Percentiles rank a stretch among this genome's conserved stretches.
phyloP scores from a whole-genome alignment of 2,113 vertebrate species.

The Proterorhinus semilunaris region DNA sequence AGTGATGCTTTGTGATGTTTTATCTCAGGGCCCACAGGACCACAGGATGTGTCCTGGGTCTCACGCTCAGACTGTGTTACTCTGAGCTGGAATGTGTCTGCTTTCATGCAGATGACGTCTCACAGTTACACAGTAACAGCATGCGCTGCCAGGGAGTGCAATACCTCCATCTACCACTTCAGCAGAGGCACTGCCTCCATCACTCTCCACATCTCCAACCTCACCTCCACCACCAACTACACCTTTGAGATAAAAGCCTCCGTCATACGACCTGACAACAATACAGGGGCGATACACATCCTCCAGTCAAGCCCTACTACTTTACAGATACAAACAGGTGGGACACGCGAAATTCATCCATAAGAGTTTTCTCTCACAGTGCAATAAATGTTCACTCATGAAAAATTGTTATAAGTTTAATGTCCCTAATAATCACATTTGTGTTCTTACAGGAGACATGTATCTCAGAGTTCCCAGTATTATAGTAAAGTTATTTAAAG shows the following conservation, averaged over 20 bases:
- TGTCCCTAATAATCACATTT: not conserved
- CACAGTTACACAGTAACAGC: slow-evolving; percentile 48
- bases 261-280: slow-evolving; percentile 12
- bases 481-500: slow-evolving; percentile 14
- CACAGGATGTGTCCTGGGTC: slow-evolving; percentile 14
- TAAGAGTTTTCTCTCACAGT: not conserved
- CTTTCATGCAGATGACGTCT: slow-evolving; percentile 38
- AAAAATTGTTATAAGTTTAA: no score
- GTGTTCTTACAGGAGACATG: not conserved
- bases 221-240: slow-evolving; percentile 29
- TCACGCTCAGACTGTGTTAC: slow-evolving; percentile 1
- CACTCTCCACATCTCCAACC: slow-evolving; percentile 36
- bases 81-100: slow-evolving; percentile 44
- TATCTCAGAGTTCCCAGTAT: not conserved
- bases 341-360: not conserved
- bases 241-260: slow-evolving; percentile 21
- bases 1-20: not conserved
- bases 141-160: slow-evolving; percentile 12
- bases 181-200: not conserved
- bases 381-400: not conserved
- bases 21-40: not conserved
- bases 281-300: not conserved
- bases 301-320: slow-evolving; percentile 18
- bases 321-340: slow-evolving; percentile 30
- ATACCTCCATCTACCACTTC: not conserved